Evolutionary conservation across 23 tunicate species (phyloP), one percentile per base, ranked within the genome.

Genomic region (Ciona savignyi): DNA sequence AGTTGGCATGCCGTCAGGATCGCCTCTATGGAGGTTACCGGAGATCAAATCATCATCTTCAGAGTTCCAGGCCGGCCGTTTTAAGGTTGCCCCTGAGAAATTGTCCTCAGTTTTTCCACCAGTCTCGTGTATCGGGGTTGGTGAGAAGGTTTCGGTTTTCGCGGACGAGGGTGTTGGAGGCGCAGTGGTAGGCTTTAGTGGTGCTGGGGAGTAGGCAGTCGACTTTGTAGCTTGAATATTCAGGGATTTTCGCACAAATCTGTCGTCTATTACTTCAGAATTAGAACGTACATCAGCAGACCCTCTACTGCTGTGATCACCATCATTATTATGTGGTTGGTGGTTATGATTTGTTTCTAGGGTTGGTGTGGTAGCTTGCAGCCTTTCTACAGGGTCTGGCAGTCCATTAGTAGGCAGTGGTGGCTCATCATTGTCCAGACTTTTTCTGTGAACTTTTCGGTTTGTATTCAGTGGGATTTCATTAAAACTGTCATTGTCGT

Each of bases 1-100:
- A 6, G 56, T 81, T 1, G 87, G 87, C 87, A 82, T 82, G 60
- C 87, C 87, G 33, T 82, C 87, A 29, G 87, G 87, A 24, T 61
- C 87, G 2, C 87, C 87, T 42, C 56, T 42, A 42, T 42, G 56
- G 11, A 42, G 15, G 56, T 42, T 42, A 42, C 56, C 15, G 9
- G 56, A 42, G 56, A 15, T 42, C 15, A 42, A 15, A 42, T 6
- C 15, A 6, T 42, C 56, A 6, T 42, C 56, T 42, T 15, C 56
- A 42, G 56, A 6, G 15, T 42, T 42, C 56, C 56, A 42, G 15
- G 9, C 15, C 15, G 56, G 9, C 9, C 11, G 9, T n/a, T n/a
- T n/a, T 15, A 42, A 42, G 9, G 56, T 9, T 42, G 9, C 11
- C 56, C 56, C 56, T 42, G 56, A 42, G 9, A 42, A 42, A 15